Evolutionary conservation across 2,113 vertebrate genomes (phyloP), one percentile per base, ranked within the genome.

Genomic region (Sylvilagus bachmani): DNA sequence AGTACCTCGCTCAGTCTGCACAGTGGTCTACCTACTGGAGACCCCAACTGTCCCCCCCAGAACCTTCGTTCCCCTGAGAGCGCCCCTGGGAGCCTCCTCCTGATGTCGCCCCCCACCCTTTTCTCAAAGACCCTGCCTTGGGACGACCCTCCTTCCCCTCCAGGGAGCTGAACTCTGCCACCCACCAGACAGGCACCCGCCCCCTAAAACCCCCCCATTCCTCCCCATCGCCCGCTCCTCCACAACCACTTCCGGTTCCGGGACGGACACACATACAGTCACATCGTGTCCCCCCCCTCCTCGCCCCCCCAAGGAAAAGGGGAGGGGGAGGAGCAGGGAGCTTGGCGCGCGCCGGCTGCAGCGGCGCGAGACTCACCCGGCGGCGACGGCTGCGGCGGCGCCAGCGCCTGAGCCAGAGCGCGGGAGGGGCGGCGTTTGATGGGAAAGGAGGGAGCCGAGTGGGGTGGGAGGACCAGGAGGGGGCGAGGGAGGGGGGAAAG

Each of bases 211-310:
- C 95, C 97, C 97, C 97, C 97, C 96, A 97, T 94, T 94, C 95
- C 97, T 86, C 89, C 97, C 80, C 95, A 89, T 84, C 90, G 88
- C 96, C 97, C 96, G 96, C 97, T 97, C 89, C 97, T 93, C 87
- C 96, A 95, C 87, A 95, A 86, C 95, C 95, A 97, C 97, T 97
- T 97, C 97, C 97, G 97, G 95, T 97, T 97, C 97, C 97, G 97
- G 97, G 97, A 97, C 94, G 81, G 96, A 92, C 87, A 95, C 95
- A 95, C 55, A 58, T 58, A 58, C 55, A 97, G 92, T 85, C 96
- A 31, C 94, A 86, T 33, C 95, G 94, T 53, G 92, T 83, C 73
- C 51, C 94, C 92, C 95, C 90, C 78, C 9, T 6, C 58, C 62
- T 16, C 19, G 31, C 29, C 89, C 82, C 51, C 64, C 61, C 61